A percentile compares a stretch with the other conserved stretches of the same genome.
Evolutionary conservation across 2,888 invertebrate species (phyloP).

Genomic region (Papilio elwesi): DNA sequence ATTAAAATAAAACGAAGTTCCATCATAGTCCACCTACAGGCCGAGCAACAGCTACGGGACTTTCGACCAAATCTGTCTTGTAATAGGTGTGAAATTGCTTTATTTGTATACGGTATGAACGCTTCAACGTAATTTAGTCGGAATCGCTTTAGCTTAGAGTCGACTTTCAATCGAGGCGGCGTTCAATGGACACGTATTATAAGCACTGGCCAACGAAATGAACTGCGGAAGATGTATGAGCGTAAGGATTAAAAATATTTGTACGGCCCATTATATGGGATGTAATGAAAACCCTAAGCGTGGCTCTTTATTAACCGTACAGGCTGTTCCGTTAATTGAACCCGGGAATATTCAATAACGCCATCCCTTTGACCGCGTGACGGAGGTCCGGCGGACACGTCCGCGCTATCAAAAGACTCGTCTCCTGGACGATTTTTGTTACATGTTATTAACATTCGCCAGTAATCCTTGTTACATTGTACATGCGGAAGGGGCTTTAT

Average conservation of each 20-base stretch:
- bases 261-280: slow-evolving; percentile 82
- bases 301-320: slow-evolving; percentile 80
- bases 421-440: slow-evolving; percentile 35
- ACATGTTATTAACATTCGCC: slow-evolving; percentile 23
- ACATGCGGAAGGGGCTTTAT: background rate
- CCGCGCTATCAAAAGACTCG: slow-evolving; percentile 45
- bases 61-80: slow-evolving; percentile 41
- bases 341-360: slow-evolving; percentile 71
- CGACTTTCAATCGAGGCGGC: slow-evolving; percentile 4
- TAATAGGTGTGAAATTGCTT: slow-evolving; percentile 47
- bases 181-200: slow-evolving; percentile 59
- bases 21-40: slow-evolving; percentile 62
- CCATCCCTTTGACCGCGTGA: slow-evolving; percentile 63
- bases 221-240: slow-evolving; percentile 83
- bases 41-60: slow-evolving; percentile 49
- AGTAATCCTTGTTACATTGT: slow-evolving; percentile 27
- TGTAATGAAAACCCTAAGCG: slow-evolving; percentile 80
- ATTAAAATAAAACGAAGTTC: slow-evolving; percentile 65
- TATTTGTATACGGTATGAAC: slow-evolving; percentile 28
- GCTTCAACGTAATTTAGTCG: slow-evolving; percentile 7
- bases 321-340: slow-evolving; percentile 76
- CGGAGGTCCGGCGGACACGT: slow-evolving; percentile 64
- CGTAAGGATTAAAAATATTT: slow-evolving; percentile 83
- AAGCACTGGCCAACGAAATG: slow-evolving; percentile 76
- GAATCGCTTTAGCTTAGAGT: slow-evolving; percentile 27